These are phyloP conservation scores for Notocelia uddmanniana DNA, from an alignment of 2,888 invertebrate species.

Conservation along the genomic window DNA sequence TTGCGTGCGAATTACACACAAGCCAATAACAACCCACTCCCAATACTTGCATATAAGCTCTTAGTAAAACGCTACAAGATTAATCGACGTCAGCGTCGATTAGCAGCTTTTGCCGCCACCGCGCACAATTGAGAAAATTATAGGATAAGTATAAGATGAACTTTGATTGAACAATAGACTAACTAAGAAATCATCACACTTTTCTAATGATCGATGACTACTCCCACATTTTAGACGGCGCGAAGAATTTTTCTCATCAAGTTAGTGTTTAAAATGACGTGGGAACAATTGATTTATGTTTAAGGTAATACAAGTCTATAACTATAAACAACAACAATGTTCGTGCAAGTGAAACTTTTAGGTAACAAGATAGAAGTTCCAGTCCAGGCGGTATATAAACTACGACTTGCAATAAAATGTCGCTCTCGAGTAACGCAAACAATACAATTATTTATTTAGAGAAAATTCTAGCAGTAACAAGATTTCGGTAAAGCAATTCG, in stretches of 20 bases:
- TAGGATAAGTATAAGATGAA: constrained; percentile 5
- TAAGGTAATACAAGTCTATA: constrained; percentile 24
- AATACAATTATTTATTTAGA: constrained; percentile 39
- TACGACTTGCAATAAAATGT: constrained; percentile 66
- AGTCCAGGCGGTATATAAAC: constrained; percentile 65
- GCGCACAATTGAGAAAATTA: constrained; percentile 3
- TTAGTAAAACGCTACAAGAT: constrained; percentile 20
- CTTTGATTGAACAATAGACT: constrained; percentile 29
- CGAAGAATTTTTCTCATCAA: neutral
- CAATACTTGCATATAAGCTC: constrained; percentile 5
- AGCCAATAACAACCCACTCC: constrained; percentile 4
- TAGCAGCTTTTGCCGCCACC: constrained; percentile 10
- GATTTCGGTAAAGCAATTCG: constrained; percentile 30
- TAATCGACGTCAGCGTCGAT: neutral
- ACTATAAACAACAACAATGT: constrained; percentile 33
- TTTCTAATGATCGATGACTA: constrained; percentile 1
- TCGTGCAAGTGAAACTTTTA: constrained; percentile 22
- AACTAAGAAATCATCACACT: constrained; percentile 7
- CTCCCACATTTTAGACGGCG: neutral
- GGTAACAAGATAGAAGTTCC: constrained; percentile 51
- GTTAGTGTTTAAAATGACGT: neutral
- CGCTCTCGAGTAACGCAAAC: constrained; percentile 53
- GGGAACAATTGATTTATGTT: neutral
- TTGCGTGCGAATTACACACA: constrained; percentile 6
- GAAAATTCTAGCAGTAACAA: constrained; percentile 34